phyloP scores from a whole-genome alignment of 2,797 vertebrate species.

The Gila robusta region DNA sequence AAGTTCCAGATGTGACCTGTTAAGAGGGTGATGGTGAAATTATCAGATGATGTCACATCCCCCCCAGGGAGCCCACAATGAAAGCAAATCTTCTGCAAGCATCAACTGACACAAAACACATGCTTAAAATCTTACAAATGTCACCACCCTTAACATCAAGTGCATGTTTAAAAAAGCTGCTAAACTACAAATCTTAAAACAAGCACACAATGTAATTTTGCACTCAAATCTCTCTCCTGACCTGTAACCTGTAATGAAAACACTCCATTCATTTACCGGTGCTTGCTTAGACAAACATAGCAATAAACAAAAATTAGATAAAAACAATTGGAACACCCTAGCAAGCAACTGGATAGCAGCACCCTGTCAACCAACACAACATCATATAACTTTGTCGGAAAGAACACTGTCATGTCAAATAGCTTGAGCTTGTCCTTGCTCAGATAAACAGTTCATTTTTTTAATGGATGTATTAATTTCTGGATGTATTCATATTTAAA shows the following conservation, averaged over 20 bases:
- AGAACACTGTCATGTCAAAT: neutral
- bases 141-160: neutral
- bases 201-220: neutral
- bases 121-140: neutral
- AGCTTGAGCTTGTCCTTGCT: neutral
- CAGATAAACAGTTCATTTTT: neutral
- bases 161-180: neutral
- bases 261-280: neutral
- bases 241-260: neutral
- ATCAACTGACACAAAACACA: neutral
- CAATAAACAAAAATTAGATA: neutral
- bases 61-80: neutral
- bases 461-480: neutral
- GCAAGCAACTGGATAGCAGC: neutral
- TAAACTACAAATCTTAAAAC: conserved; percentile 5
- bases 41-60: conserved; percentile 7
- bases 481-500: neutral
- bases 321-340: neutral
- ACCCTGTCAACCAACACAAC: neutral
- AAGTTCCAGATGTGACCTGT: conserved; percentile 59
- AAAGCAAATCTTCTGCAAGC: neutral
- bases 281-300: neutral
- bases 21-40: neutral
- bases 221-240: neutral
- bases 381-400: neutral